These are phyloP conservation scores for Autographa pulchrina DNA, from an alignment of 2,888 invertebrate species.

Conservation along the genomic window DNA sequence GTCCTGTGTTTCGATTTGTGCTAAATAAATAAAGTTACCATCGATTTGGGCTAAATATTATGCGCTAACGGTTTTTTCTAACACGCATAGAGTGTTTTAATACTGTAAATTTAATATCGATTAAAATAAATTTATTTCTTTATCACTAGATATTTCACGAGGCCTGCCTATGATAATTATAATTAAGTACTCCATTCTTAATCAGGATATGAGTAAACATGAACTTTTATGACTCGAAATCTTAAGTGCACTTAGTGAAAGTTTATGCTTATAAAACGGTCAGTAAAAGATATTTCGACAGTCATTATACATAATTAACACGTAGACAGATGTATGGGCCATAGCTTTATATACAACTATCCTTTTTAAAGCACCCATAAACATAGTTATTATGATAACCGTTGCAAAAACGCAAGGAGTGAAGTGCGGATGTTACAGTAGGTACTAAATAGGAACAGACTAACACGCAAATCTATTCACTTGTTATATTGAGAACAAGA, in stretches of 20 bases:
- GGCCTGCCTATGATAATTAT: too few species aligned
- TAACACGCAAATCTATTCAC: slow-evolving; percentile 26
- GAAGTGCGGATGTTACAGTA: slow-evolving; percentile 32
- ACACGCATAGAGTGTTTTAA: too few species aligned
- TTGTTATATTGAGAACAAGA: slow-evolving; percentile 1
- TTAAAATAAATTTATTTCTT: too few species aligned
- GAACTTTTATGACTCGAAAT: background rate
- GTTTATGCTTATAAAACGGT: slow-evolving; percentile 2
- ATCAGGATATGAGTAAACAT: slow-evolving; percentile 2
- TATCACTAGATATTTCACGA: too few species aligned
- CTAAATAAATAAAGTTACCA: too few species aligned
- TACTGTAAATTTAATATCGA: too few species aligned
- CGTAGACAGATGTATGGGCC: background rate
- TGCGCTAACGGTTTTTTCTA: too few species aligned
- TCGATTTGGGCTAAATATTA: too few species aligned
- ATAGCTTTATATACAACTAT: slow-evolving; percentile 17
- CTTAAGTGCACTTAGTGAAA: slow-evolving; percentile 7
- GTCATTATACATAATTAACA: slow-evolving; percentile 8
- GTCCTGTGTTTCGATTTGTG: too few species aligned
- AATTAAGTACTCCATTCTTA: background rate
- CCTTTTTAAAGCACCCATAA: slow-evolving; percentile 14
- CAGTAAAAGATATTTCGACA: slow-evolving; percentile 9
- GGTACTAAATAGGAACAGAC: slow-evolving; percentile 10
- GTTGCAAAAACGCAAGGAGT: slow-evolving; percentile 16
- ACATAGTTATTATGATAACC: slow-evolving; percentile 26